Conservation (phyloP, 2,797 vertebrate species). For the Limosa lapponica region DNA sequence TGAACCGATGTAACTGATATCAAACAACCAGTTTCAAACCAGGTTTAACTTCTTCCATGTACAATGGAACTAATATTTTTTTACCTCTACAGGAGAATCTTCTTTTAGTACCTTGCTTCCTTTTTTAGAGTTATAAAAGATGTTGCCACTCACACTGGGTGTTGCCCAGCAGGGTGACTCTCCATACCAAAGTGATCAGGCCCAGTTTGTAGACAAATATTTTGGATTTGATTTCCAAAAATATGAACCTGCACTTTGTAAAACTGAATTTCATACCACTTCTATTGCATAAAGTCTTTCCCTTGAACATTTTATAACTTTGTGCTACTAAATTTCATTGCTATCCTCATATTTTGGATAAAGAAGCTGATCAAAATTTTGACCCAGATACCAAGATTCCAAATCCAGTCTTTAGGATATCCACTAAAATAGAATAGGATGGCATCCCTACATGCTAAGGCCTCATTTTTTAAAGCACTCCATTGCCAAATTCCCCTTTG, state of each 20-base stretch:
- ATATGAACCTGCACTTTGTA: not conserved
- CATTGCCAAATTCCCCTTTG: not conserved
- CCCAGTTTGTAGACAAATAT: not conserved
- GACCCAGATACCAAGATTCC: not conserved
- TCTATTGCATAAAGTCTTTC: not conserved
- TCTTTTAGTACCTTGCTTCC: not conserved
- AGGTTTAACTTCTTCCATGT: not conserved
- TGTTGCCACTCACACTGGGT: not conserved
- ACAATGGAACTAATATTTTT: not conserved
- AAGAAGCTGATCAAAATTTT: not conserved
- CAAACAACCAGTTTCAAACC: not conserved
- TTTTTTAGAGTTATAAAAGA: not conserved
- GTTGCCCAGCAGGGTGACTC: not conserved
- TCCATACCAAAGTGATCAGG: not conserved
- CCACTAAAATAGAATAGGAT: not conserved
- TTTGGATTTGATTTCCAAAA: not conserved
- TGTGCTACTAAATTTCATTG: not conserved
- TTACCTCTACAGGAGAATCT: not conserved
- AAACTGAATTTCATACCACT: not conserved
- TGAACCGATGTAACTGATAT: not conserved
- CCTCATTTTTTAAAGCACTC: not conserved
- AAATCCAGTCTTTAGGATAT: not conserved
- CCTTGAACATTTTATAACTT: not conserved
- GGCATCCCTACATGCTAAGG: accelerated
- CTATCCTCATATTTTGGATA: not conserved